Base-by-base conservation (phyloP, 2,113 vertebrate species). In the Cynopterus brachyotis region DNA sequence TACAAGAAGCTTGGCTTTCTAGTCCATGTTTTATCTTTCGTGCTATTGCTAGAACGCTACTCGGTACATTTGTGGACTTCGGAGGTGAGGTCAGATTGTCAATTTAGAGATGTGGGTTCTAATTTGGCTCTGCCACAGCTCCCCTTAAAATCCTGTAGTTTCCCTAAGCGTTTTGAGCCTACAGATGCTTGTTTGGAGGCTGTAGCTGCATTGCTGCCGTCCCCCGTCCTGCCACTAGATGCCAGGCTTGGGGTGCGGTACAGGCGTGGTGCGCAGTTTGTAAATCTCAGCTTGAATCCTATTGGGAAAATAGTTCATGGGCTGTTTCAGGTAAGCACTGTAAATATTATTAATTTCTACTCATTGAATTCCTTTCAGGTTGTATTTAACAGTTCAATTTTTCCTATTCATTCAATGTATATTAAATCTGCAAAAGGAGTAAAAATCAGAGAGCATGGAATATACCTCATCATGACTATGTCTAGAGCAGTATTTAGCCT, bases 21-120 rank as follows among this genome's bases (percentile, higher is more conserved):
- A 9, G 3, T 22, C 53, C 3, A 6, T 15, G n/a, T 1, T 16
- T 60, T n/a, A 35, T 10, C 16, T 47, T 94, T 35, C 35, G 45
- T 0, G 0, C 57, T 50, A 0, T 47, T 9, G 35, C 28, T 73
- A 5, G 64, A 15, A 30, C 4, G 22, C 11, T 9, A n/a, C 72
- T 64, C 6, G 4, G 59, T 2, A 47, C 13, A 30, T 45, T 55
- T 73, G 37, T 59, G 66, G 28, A 50, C 6, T 8, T 64, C 26
- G 30, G 30, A 37, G 55, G 16, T 22, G 9, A 30, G 30, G 11
- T 35, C 35, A 40, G 5, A n/a, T 9, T 50, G n/a, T 20, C 91
- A 79, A 6, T 22, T 80, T 59, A n/a, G 72, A 47, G 35, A 64
- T 45, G 2, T 66, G 11, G 50, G 40, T 62, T 69, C 37, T 50